Percentiles rank a stretch among this genome's conserved stretches.
phyloP scores from a whole-genome alignment of 35 echinoderm and acorn worm species.

The Strongylocentrotus purpuratus region DNA sequence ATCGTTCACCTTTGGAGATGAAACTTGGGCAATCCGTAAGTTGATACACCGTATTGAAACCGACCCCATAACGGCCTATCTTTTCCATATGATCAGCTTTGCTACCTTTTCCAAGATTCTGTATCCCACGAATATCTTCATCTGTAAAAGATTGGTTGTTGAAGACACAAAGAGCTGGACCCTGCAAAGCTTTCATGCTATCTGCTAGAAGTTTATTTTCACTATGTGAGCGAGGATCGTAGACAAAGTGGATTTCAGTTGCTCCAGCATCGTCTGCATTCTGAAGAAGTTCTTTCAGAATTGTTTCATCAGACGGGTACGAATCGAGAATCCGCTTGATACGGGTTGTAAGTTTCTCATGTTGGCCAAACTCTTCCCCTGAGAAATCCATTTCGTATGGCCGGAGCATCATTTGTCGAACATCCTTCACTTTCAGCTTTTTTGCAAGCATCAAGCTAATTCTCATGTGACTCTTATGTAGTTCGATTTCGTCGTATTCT shows the following conservation, averaged over 20 bases:
- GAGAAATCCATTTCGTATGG: constrained; percentile 16
- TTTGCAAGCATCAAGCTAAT: constrained; percentile 32
- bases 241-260: constrained; percentile 85
- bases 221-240: constrained; percentile 63
- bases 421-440: constrained; percentile 51
- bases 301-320: constrained; percentile 72
- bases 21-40: constrained; percentile 90
- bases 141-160: constrained; percentile 82
- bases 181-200: constrained; percentile 62
- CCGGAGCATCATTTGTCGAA: constrained; percentile 57
- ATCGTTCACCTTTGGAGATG: constrained; percentile 53
- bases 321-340: constrained; percentile 72
- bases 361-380: constrained; percentile 77
- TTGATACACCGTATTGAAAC: constrained; percentile 91
- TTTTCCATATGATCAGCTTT: constrained; percentile 58
- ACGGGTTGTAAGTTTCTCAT: constrained; percentile 77
- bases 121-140: constrained; percentile 82
- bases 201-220: constrained; percentile 52
- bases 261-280: constrained; percentile 96
- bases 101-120: constrained; percentile 72
- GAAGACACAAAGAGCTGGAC: constrained; percentile 81
- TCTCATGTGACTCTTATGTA: constrained; percentile 37
- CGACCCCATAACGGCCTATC: constrained; percentile 85
- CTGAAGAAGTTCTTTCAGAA: constrained; percentile 91
- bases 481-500: background rate